Conservation (phyloP, 2,797 vertebrate genomes). For the Cygnus olor region DNA sequence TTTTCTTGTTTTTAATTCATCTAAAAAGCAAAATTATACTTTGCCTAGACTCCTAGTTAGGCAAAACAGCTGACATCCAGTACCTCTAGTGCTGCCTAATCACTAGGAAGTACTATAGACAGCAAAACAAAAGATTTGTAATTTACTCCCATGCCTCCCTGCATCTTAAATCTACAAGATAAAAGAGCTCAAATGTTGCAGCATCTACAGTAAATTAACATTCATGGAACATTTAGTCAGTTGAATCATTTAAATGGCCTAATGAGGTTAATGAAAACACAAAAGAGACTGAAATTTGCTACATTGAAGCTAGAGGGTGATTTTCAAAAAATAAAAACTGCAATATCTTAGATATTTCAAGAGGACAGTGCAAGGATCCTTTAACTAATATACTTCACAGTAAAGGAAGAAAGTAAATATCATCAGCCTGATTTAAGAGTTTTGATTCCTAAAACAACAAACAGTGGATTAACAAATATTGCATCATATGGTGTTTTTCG, state of each 20-base stretch:
- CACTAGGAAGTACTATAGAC: not conserved
- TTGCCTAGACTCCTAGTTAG: not conserved
- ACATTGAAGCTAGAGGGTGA: not conserved
- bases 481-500: not conserved
- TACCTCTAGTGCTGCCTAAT: not conserved
- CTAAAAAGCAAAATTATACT: not conserved
- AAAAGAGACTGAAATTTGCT: not conserved
- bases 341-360: not conserved
- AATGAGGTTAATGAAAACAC: not conserved
- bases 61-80: not conserved
- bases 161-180: not conserved
- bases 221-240: conserved; percentile 3
- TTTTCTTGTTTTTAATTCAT: not conserved
- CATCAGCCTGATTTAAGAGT: not conserved
- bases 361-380: not conserved
- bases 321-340: not conserved
- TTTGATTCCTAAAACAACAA: not conserved
- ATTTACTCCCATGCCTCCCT: not conserved
- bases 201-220: not conserved
- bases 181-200: not conserved
- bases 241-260: conserved; percentile 2
- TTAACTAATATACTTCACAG: not conserved
- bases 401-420: not conserved
- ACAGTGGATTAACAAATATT: not conserved
- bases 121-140: not conserved